These are phyloP conservation scores for Smittia aterrima DNA, from an alignment of 2,888 invertebrate species.

Conservation along the genomic window DNA sequence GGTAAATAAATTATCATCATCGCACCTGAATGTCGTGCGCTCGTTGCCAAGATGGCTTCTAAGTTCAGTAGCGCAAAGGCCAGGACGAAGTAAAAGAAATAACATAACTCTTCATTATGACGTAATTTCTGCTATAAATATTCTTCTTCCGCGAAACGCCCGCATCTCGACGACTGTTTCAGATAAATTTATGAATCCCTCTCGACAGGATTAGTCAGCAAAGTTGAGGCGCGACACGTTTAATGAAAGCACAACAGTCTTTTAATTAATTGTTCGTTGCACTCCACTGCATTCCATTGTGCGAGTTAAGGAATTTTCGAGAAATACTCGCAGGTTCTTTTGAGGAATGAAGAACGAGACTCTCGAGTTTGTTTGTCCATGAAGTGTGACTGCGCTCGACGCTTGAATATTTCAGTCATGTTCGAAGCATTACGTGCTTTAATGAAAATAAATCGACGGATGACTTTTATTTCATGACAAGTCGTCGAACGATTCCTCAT, in stretches of 20 bases:
- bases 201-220: background rate
- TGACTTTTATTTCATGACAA: slow-evolving; percentile 17
- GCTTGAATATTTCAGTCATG: slow-evolving; percentile 8
- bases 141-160: slow-evolving; percentile 15
- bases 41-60: background rate
- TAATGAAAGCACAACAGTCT: slow-evolving; percentile 19
- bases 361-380: background rate
- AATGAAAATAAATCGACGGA: slow-evolving; percentile 11
- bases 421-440: slow-evolving; percentile 7
- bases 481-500: background rate
- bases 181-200: background rate
- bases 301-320: background rate
- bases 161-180: background rate
- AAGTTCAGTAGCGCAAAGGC: background rate
- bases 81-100: background rate
- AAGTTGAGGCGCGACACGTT: slow-evolving; percentile 13
- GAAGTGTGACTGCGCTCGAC: background rate
- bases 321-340: background rate
- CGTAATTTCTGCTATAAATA: slow-evolving; percentile 36
- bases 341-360: background rate
- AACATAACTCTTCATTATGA: slow-evolving; percentile 39
- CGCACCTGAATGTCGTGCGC: background rate
- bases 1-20: slow-evolving; percentile 21
- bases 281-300: background rate
- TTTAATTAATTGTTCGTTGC: background rate